Evolutionary conservation across 2,113 vertebrate species (phyloP).

Genomic region (Triplophysa tibetana): DNA sequence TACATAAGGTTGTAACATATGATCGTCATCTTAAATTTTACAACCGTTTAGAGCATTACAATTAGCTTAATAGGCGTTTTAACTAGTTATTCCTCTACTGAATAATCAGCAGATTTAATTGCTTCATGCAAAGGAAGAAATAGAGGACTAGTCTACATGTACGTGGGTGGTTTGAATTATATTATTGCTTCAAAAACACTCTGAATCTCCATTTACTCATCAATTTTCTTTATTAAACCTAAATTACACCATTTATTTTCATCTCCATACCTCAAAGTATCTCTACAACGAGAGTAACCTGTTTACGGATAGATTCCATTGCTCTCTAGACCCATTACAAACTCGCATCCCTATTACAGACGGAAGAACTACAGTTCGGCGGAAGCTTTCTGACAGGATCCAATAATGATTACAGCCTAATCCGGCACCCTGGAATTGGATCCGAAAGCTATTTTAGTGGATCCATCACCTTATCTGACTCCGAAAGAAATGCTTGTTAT

Average conservation of each 20-base stretch:
- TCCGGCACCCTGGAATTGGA: neutral
- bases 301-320: conserved; percentile 22
- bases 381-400: conserved; percentile 12
- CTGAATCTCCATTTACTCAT: neutral
- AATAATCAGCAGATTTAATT: conserved; percentile 27
- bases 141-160: neutral
- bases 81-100: conserved; percentile 18
- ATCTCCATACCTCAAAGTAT: conserved; percentile 6
- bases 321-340: conserved; percentile 24
- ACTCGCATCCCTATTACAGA: conserved; percentile 13
- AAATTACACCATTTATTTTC: conserved; percentile 2
- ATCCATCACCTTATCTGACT: neutral
- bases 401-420: neutral
- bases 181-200: neutral
- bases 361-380: neutral
- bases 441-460: conserved; percentile 4
- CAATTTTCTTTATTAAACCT: neutral
- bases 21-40: conserved; percentile 4
- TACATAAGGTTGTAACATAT: neutral
- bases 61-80: conserved; percentile 21
- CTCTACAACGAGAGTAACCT: conserved; percentile 22
- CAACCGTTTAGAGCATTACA: conserved; percentile 15
- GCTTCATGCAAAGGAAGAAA: conserved; percentile 13
- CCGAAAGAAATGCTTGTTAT: neutral
- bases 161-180: conserved; percentile 24